These are phyloP conservation scores for Tapera naevia DNA, from an alignment of 2,797 vertebrate species.

Conservation along the genomic window DNA sequence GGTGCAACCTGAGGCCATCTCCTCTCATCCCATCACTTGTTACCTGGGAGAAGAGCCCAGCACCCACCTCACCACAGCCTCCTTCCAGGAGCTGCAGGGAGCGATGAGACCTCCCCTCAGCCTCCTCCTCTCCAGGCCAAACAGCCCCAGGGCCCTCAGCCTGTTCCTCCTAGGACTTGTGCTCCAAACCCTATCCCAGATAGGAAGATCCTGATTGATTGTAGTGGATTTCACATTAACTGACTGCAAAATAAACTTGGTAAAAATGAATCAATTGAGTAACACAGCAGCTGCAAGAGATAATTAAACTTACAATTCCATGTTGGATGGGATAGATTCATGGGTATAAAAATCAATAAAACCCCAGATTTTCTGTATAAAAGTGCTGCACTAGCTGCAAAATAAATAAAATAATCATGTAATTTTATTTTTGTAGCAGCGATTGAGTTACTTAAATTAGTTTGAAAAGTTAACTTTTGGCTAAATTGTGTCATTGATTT, in stretches of 20 bases:
- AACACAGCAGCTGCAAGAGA: not conserved
- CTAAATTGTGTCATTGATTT: not conserved
- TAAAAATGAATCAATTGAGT: not conserved
- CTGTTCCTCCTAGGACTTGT: too few relatives aligned
- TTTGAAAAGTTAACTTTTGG: not conserved
- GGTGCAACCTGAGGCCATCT: too few relatives aligned
- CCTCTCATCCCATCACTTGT: too few relatives aligned
- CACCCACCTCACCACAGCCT: too few relatives aligned
- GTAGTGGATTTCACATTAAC: not conserved
- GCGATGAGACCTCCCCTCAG: too few relatives aligned
- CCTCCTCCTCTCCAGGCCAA: too few relatives aligned
- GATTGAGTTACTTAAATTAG: not conserved
- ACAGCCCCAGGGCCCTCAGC: too few relatives aligned
- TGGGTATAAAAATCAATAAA: not conserved
- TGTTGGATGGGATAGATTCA: not conserved
- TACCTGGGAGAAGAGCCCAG: too few relatives aligned
- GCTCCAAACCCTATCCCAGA: not conserved
- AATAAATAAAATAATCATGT: not conserved
- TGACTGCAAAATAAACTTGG: not conserved
- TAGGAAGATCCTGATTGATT: not conserved
- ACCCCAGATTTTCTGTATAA: not conserved
- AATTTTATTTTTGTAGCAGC: not conserved
- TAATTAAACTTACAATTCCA: not conserved
- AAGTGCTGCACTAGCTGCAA: not conserved
- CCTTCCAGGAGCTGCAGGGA: too few relatives aligned